These are phyloP conservation scores for Paratilapia polleni DNA, from an alignment of 2,113 vertebrate genomes.

Conservation along the genomic window DNA sequence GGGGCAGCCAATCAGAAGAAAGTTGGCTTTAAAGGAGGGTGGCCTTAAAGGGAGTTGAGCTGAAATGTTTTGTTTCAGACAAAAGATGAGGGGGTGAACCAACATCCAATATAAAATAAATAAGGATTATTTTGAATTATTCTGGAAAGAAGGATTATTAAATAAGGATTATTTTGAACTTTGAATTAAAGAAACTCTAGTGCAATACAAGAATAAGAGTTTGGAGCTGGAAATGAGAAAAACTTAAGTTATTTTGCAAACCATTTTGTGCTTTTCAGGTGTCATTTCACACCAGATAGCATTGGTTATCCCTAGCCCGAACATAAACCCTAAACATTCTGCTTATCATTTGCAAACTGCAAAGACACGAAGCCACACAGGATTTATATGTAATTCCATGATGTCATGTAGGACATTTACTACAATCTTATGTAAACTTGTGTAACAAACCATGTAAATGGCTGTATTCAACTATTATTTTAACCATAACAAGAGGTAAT, in stretches of 20 bases:
- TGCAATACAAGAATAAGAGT: not conserved
- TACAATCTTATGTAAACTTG: not conserved
- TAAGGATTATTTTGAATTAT: constrained; percentile 4
- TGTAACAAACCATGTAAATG: not conserved
- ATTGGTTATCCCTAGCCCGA: not conserved
- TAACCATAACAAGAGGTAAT: not conserved
- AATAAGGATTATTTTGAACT: not conserved
- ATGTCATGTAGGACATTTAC: not conserved
- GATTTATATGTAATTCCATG: not conserved
- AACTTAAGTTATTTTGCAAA: not conserved
- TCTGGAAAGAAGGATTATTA: too few species aligned
- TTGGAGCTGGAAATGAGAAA: not conserved
- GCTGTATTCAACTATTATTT: too few species aligned
- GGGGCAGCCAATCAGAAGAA: constrained; percentile 1
- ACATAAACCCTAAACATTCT: not conserved
- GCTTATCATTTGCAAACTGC: not conserved
- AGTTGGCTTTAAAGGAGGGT: not conserved
- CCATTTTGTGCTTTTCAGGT: not conserved
- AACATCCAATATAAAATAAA: not conserved
- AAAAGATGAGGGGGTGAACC: not conserved
- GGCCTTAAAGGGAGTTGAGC: not conserved
- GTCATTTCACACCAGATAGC: not conserved
- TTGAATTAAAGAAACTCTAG: not conserved
- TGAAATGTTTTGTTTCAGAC: not conserved
- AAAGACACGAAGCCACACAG: not conserved